Conservation (phyloP, 1,140 invertebrate genomes). For the Drosophila parvula region DNA sequence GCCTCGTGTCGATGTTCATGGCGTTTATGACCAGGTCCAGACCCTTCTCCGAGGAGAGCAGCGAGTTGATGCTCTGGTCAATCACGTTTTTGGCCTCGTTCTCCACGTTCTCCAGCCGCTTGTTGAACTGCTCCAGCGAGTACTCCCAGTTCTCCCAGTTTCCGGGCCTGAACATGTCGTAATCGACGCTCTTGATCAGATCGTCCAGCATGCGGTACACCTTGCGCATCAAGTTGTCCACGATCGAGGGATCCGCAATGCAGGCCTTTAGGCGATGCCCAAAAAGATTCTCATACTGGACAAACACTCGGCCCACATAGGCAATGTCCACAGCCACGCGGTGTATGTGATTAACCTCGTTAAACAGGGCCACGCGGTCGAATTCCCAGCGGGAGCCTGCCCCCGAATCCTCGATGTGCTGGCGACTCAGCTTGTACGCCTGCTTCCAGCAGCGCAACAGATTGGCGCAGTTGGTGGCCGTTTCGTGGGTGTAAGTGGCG, state of each 20-base stretch:
- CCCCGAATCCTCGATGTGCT: conserved; percentile 92
- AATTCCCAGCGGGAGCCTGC: conserved; percentile 96
- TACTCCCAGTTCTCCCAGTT: conserved; percentile 93
- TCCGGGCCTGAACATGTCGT: conserved; percentile 91
- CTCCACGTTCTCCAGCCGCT: conserved; percentile 90
- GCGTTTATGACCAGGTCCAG: conserved; percentile 92
- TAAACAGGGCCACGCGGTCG: conserved; percentile 91
- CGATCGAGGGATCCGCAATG: conserved; percentile 92
- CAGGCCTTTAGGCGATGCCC: conserved; percentile 93
- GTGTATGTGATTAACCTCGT: conserved; percentile 92
- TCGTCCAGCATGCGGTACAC: conserved; percentile 86
- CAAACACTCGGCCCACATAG: conserved; percentile 90
- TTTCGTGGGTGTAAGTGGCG: conserved; percentile 85
- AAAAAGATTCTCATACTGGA: conserved; percentile 95
- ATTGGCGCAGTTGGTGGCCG: conserved; percentile 86
- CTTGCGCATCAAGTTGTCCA: conserved; percentile 91
- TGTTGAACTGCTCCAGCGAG: conserved; percentile 90
- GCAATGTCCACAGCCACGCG: conserved; percentile 91
- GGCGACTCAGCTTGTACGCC: conserved; percentile 89
- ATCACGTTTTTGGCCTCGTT: conserved; percentile 93
- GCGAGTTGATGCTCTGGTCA: conserved; percentile 92
- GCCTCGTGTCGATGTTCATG: conserved; percentile 90
- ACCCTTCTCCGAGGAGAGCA: conserved; percentile 91
- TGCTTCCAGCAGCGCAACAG: conserved; percentile 92
- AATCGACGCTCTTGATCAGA: conserved; percentile 91